Percentiles rank a stretch among this genome's conserved stretches.
These are phyloP conservation scores for Urosaurus nigricauda DNA, from an alignment of 2,797 vertebrate species.

Conservation along the genomic window DNA sequence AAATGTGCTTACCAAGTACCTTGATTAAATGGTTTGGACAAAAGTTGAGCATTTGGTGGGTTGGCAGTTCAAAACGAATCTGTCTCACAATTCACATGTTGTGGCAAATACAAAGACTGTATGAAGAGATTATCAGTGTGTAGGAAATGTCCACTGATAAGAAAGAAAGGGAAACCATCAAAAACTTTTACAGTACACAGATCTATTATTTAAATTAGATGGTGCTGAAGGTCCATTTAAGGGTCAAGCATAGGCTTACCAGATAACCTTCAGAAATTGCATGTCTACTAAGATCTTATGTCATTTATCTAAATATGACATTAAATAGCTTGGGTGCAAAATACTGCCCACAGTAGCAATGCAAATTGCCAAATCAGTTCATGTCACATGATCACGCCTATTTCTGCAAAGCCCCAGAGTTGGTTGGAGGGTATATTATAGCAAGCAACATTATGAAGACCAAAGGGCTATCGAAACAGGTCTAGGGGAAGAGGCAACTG, in stretches of 20 bases:
- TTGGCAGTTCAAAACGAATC: neutral
- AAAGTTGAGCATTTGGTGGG: neutral
- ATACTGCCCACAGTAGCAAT: too few relatives aligned
- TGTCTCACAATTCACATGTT: neutral
- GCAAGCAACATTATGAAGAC: too few relatives aligned
- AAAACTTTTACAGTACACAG: neutral
- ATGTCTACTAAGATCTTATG: neutral
- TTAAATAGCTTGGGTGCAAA: neutral
- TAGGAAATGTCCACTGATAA: neutral
- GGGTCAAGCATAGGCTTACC: neutral
- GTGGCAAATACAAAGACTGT: neutral
- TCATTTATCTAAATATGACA: neutral
- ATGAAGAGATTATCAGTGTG: neutral
- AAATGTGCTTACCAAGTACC: neutral
- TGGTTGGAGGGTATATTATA: too few relatives aligned
- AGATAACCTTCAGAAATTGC: neutral
- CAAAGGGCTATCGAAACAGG: too few relatives aligned
- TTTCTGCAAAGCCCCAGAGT: too few relatives aligned
- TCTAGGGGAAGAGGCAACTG: too few relatives aligned
- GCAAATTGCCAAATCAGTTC: too few relatives aligned
- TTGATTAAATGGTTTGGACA: neutral
- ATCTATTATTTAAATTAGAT: slow-evolving; percentile 8
- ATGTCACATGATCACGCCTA: too few relatives aligned
- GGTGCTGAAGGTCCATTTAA: neutral
- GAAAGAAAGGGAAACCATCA: neutral